Base-by-base conservation (phyloP, 2,888 invertebrate genomes). In the Synergus gifuensis region DNA sequence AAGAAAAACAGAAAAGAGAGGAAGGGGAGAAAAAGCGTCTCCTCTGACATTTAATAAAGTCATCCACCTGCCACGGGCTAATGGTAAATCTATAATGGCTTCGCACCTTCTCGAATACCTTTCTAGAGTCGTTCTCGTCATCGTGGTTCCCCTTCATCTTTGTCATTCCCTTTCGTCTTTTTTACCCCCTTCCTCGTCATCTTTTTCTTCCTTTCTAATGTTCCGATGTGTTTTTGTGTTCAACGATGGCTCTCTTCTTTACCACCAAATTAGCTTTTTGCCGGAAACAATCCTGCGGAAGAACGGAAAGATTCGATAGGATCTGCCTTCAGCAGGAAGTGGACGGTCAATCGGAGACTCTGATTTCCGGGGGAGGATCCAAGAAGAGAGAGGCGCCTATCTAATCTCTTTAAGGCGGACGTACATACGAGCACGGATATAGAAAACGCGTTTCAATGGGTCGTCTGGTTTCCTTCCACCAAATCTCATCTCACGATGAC, bases 11-110 rank as follows among this genome's bases (percentile, higher is more conserved):
- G 28, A 46, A 49, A 73, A 49, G 69, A 49, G 16, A 11, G 49
- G 49, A 49, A 54, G 73, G 14, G 16, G 7, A 49, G 73, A 16
- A 28, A 28, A 73, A 54, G 49, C 54, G 73, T 73, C 73, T 73
- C 73, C 73, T 49, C 54, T 49, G 77, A 76, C 80, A 79, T 78
- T 81, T 76, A 77, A 82, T 79, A 82, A 78, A 77, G 73, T 84
- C 82, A 79, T 76, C 78, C 80, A 49, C 79, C 81, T 80, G 78
- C 81, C 82, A 81, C 79, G 77, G 77, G 54, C 81, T 84, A 82
- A 84, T 84, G 84, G 81, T 83, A 84, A 85, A 84, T 85, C 85
- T 82, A 84, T 85, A 84, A 85, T 81, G 82, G 79, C 80, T 77
- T 69, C 49, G 58, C 63, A 66, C 64, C 78, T 76, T 46, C 18